Evolutionary conservation across 2,888 invertebrate species (phyloP), one percentile per base, ranked within the genome.

Genomic region (Troglohyphantes excavatus): DNA sequence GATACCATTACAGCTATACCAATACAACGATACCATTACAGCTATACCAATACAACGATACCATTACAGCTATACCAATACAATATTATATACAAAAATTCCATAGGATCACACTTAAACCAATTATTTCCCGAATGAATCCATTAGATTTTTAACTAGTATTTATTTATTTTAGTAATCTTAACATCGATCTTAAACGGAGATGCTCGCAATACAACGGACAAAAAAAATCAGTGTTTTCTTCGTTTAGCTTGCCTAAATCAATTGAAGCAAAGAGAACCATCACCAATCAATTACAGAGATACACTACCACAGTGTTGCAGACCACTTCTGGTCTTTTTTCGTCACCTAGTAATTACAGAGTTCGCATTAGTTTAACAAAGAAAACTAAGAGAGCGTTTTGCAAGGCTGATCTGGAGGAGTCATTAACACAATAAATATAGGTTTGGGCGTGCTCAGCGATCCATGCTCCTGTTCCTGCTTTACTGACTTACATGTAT

Each of bases 401-500:
- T n/a, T 72, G 72, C 72, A 72, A 53, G 33, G 46, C 5, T 53
- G 72, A 2, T 53, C 39, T n/a, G n/a, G 17, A 23, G 46, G 26
- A 46, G 46, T 46, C 72, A 72, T 46, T 72, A 46, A 23, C 7
- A 26, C n/a, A 7, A 23, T 72, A 72, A 72, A 72, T 46, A 72
- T 72, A 72, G 46, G 26, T 72, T 46, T 46, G 46, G 46, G 5
- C 46, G 72, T 46, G 72, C 13, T 43, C 39, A 72, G 9, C 46
- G 23, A 23, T 46, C 39, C 72, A 7, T 72, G 72, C 6, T 26
- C n/a, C 6, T 26, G 72, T 46, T 26, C 72, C 46, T 72, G 72
- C 46, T 72, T 72, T 72, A 72, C 72, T 72, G 72, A 23, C 72
- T 46, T 46, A 72, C 46, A 72, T 46, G 72, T 5, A 46, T 72